phyloP scores from a whole-genome alignment of 1,140 invertebrate genomes.

The Galendromus occidentalis region DNA sequence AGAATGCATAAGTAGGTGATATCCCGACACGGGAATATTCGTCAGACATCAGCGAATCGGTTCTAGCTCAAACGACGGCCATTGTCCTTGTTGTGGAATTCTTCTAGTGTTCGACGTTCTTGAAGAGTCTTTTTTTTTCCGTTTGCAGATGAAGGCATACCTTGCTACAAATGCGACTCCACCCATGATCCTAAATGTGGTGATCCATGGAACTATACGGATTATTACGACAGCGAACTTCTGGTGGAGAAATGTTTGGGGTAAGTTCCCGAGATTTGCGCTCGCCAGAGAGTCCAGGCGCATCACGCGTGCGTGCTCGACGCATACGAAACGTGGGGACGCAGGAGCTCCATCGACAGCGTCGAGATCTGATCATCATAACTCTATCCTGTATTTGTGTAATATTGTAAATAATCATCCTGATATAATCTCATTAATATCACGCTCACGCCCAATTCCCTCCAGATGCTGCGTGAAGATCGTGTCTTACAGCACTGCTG shows the following conservation, averaged over 20 bases:
- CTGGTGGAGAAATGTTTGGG: slow-evolving; percentile 7
- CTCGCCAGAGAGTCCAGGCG: too few relatives aligned
- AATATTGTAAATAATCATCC: too few relatives aligned
- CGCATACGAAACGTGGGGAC: too few relatives aligned
- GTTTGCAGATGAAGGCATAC: slow-evolving; percentile 15
- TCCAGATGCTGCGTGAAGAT: slow-evolving; percentile 34
- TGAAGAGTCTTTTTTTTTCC: not conserved
- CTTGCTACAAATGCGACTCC: slow-evolving; percentile 75
- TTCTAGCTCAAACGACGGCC: too few relatives aligned
- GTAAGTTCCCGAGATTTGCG: slow-evolving; percentile 10
- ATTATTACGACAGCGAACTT: slow-evolving; percentile 38
- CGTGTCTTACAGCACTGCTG: not conserved
- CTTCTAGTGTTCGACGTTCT: not conserved
- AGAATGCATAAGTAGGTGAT: slow-evolving; percentile 4
- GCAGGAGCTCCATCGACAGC: too few relatives aligned
- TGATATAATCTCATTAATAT: too few relatives aligned
- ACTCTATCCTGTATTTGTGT: too few relatives aligned
- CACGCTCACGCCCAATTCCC: too few relatives aligned
- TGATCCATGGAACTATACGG: slow-evolving; percentile 79
- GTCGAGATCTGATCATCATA: too few relatives aligned
- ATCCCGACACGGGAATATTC: not conserved
- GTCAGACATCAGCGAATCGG: not conserved
- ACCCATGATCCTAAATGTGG: slow-evolving; percentile 66
- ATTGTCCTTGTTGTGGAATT: too few relatives aligned
- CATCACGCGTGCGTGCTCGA: too few relatives aligned